Percentiles rank a stretch among this genome's conserved stretches.
Evolutionary conservation across 2,888 invertebrate genomes (phyloP).

Genomic region (Himalopsyche anomala): DNA sequence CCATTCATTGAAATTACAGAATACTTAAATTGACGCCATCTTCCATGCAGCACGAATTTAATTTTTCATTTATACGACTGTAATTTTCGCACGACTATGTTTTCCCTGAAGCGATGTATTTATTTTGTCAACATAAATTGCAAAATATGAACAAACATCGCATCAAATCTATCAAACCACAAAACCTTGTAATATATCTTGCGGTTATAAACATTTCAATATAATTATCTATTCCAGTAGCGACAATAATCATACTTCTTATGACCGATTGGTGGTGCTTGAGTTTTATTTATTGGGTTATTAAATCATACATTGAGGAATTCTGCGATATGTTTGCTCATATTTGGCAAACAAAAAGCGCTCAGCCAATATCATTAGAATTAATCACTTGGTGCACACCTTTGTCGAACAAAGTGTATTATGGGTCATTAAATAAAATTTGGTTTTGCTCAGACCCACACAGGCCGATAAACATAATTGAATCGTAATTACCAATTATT

Average conservation of each 20-base stretch:
- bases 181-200: neutral
- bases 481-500: too few relatives aligned
- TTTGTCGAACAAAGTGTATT: neutral
- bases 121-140: neutral
- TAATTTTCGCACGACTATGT: neutral
- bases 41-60: neutral
- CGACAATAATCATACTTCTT: neutral
- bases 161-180: conserved; percentile 9
- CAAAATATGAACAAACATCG: neutral
- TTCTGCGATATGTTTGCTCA: conserved; percentile 1
- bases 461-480: too few relatives aligned
- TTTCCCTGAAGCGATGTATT: neutral
- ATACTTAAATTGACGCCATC: too few relatives aligned
- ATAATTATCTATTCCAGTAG: neutral
- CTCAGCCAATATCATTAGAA: neutral
- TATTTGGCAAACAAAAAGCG: conserved; percentile 8
- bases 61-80: neutral
- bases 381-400: neutral
- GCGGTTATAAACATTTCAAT: neutral
- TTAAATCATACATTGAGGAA: conserved; percentile 2
- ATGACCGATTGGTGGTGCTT: neutral
- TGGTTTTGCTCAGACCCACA: neutral
- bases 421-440: neutral
- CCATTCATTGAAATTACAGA: too few relatives aligned
- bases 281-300: conserved; percentile 11